These are phyloP conservation scores for Vipera latastei DNA, from an alignment of 2,797 vertebrate genomes.

Conservation along the genomic window DNA sequence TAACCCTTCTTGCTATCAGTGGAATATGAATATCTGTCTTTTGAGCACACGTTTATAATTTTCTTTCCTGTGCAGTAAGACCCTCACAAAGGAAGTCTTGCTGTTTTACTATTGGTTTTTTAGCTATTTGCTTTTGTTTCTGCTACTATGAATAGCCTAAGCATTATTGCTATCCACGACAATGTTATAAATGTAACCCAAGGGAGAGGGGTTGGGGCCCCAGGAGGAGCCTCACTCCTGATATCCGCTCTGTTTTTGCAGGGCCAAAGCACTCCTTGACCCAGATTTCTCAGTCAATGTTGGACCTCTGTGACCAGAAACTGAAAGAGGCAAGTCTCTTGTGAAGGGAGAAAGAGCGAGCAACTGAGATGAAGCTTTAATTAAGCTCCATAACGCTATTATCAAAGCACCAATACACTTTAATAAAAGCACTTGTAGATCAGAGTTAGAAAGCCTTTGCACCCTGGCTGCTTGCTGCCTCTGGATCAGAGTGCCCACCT, in stretches of 20 bases:
- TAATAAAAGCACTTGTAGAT: neutral
- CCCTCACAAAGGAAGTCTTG: neutral
- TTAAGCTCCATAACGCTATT: neutral
- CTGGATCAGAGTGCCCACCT: neutral
- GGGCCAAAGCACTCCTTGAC: slow-evolving; percentile 95
- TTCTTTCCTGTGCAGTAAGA: neutral
- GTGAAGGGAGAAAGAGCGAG: neutral
- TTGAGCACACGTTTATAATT: neutral
- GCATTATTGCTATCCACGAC: neutral
- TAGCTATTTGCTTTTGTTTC: neutral
- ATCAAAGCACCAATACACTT: neutral
- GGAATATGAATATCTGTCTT: neutral
- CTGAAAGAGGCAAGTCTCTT: slow-evolving; percentile 88
- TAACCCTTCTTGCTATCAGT: neutral
- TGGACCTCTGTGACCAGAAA: slow-evolving; percentile 93
- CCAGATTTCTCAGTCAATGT: slow-evolving; percentile 94
- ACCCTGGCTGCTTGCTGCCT: neutral
- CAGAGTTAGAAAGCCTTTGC: neutral
- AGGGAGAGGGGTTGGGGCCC: neutral
- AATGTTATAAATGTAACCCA: neutral
- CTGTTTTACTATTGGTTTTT: neutral
- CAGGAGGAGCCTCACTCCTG: neutral
- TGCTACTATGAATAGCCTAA: neutral
- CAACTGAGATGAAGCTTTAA: neutral
- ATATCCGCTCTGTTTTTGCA: slow-evolving; percentile 62